Base-by-base conservation (phyloP, 2,113 vertebrate genomes). In the Riparia riparia region DNA sequence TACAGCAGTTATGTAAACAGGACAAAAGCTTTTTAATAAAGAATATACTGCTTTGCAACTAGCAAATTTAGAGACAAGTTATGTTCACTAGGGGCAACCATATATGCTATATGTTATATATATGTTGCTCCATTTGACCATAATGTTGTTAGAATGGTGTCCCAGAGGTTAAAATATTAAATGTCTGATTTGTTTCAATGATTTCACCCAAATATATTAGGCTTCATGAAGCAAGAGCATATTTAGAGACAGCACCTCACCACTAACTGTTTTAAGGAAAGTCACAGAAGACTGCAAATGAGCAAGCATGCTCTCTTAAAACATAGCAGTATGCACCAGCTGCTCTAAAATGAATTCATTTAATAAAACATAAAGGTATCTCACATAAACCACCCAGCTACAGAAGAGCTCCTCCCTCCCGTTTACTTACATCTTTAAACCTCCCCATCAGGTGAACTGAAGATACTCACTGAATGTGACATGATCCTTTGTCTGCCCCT, bases 401-500 rank as follows among this genome's bases (percentile, higher is more conserved):
- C 65, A 39, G 58, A 41, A 54, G 13, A 64, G 29, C 29, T 72
- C 66, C 70, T 72, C 71, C 24, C 53, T 54, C 41, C 45, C 14
- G 10, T 11, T 37, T 25, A 31, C 14, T 51, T 17, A 2, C 34
- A 68, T 3, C 20, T 17, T 7, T 7, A 18, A 21, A 73, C 19
- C 64, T 60, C 45, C 51, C 57, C 70, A 54, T 6, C 25, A 50
- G 28, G 60, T 20, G 76, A 86, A 28, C 7, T 63, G 56, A 42
- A 66, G 68, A 79, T 94, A 98, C 98, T 98, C 94, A 99, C 99
- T 98, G 29, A 98, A 88, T 1, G 97, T 93, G 77, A 97, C 96
- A 1, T 98, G 97, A 84, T 99, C 99, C 95, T 98, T 99, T 37
- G 98, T 90, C n/a, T 97, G 97, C 71, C 98, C 99, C 97, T 99